Evolutionary conservation across 2,797 vertebrate genomes (phyloP).

Genomic region (Oreortyx pictus): DNA sequence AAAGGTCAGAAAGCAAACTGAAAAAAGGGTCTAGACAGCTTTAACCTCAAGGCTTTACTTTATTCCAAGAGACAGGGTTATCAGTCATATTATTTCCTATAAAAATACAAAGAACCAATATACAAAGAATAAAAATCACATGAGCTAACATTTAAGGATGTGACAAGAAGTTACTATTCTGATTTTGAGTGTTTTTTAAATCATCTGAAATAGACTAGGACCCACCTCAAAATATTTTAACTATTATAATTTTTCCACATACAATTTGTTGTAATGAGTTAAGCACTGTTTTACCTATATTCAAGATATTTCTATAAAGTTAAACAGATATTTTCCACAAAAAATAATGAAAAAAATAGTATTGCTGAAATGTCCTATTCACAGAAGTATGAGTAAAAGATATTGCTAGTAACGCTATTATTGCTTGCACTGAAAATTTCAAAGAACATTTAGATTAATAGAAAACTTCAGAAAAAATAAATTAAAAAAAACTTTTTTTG

Average conservation of each 20-base stretch:
- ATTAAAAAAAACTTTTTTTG: background rate
- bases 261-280: background rate
- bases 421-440: background rate
- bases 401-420: background rate
- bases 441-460: background rate
- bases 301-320: background rate
- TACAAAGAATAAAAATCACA: conserved; percentile 19
- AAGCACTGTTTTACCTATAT: background rate
- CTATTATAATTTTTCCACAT: background rate
- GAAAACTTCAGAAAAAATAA: background rate
- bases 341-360: background rate
- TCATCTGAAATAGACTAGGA: conserved; percentile 17
- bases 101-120: conserved; percentile 52
- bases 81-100: conserved; percentile 75
- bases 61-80: conserved; percentile 83
- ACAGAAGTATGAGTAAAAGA: background rate
- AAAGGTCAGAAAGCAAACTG: conserved; percentile 81
- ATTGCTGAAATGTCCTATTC: background rate
- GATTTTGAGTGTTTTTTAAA: conserved; percentile 8
- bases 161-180: conserved; percentile 43
- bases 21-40: conserved; percentile 84
- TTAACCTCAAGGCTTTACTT: conserved; percentile 84
- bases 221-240: background rate
- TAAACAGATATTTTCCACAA: background rate
- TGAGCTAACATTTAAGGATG: conserved; percentile 51